Percentiles rank a stretch among this genome's conserved stretches.
These are phyloP conservation scores for Premnoplex brunnescens DNA, from an alignment of 2,797 vertebrate species.

Conservation along the genomic window DNA sequence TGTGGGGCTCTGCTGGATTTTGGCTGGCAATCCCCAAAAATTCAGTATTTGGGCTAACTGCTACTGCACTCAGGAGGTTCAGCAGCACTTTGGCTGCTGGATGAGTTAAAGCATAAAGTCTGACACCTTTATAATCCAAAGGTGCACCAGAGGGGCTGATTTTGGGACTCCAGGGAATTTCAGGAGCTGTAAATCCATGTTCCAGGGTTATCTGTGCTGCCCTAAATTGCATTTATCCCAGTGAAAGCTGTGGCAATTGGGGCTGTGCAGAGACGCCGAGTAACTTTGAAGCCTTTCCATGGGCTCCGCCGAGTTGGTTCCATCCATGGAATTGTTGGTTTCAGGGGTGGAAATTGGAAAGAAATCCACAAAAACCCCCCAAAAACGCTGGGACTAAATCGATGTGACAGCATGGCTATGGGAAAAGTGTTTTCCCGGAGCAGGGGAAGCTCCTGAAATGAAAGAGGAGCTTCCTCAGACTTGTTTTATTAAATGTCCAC, in stretches of 20 bases:
- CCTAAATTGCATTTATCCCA: neutral
- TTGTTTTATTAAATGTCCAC: neutral
- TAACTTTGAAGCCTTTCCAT: neutral
- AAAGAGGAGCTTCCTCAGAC: neutral
- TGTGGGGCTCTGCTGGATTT: neutral
- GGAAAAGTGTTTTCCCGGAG: neutral
- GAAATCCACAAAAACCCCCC: neutral
- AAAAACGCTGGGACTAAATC: fast-evolving
- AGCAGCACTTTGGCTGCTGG: neutral
- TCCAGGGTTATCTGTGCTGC: no score
- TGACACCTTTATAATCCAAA: neutral
- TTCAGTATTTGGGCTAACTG: neutral
- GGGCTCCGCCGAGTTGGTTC: neutral
- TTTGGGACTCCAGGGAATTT: neutral
- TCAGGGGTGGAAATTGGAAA: neutral
- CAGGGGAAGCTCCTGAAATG: neutral
- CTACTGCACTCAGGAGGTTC: neutral
- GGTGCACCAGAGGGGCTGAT: no score
- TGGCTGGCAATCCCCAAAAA: neutral
- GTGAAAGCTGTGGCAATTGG: neutral
- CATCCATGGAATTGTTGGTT: no score
- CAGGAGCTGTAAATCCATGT: neutral
- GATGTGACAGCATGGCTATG: no score
- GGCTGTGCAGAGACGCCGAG: neutral
- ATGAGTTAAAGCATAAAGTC: neutral